Evolutionary conservation across 2,888 invertebrate genomes (phyloP).

Genomic region (Encarsia formosa): DNA sequence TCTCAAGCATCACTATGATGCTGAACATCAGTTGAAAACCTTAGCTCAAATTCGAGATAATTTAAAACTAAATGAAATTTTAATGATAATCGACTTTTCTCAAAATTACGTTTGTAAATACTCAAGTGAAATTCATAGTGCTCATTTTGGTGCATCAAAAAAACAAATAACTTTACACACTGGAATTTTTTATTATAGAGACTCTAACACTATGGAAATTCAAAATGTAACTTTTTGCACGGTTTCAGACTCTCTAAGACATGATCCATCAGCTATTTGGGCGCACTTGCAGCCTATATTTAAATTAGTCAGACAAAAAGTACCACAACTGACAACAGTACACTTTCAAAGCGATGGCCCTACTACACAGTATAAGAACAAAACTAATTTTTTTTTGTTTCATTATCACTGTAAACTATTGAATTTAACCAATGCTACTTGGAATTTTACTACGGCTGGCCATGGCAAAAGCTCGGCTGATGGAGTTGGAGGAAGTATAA

Average conservation of each 20-base stretch:
- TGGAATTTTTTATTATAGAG: constrained; percentile 1
- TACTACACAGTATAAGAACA: constrained; percentile 7
- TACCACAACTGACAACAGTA: neutral
- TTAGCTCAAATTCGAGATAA: neutral
- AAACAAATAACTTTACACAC: constrained; percentile 6
- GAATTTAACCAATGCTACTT: neutral
- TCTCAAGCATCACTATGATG: constrained; percentile 5
- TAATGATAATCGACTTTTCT: constrained; percentile 1
- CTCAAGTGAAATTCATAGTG: neutral
- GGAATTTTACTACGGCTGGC: neutral
- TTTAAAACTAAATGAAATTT: neutral
- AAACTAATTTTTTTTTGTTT: constrained; percentile 2
- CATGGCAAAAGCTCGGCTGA: constrained; percentile 6
- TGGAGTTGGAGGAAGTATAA: constrained; percentile 1
- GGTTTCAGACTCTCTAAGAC: constrained; percentile 7
- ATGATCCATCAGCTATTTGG: constrained; percentile 16
- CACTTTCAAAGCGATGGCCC: constrained; percentile 5
- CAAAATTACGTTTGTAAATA: constrained; percentile 9
- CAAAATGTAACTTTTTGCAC: constrained; percentile 7
- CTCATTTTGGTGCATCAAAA: constrained; percentile 6
- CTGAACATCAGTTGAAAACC: constrained; percentile 1
- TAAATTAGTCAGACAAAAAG: constrained; percentile 5
- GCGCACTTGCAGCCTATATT: constrained; percentile 13
- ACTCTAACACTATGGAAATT: neutral
- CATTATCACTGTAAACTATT: neutral